Base-by-base conservation (phyloP, 2,888 invertebrate genomes). In the Prosapia bicincta region DNA sequence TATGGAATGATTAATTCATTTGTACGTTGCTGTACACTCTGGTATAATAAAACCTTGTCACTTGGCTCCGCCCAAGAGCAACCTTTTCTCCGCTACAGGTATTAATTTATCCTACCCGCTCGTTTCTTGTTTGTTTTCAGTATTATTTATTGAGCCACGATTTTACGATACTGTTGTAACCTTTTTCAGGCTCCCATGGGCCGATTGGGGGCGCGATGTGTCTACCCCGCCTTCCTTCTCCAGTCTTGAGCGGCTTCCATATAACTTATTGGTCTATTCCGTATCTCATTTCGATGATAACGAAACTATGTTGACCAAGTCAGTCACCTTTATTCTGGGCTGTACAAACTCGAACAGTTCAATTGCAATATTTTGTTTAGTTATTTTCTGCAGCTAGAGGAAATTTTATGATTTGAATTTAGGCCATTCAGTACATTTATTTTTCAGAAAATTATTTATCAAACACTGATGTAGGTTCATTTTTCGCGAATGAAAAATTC, bases 71-170 rank as follows among this genome's bases (percentile, higher is more conserved):
- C 54, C 54, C 54, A n/a, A 3, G 20, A 54, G 54, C 54, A 54
- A 54, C 54, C 54, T 54, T 54, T 54, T 54, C 54, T 20, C 54
- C 13, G 54, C 54, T 54, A 20, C 54, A 54, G 54, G 54, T 54
- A 54, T 54, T 54, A 54, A 54, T 54, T 54, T 54, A 54, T 54
- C n/a, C 54, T 54, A 20, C 54, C 54, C 54, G 54, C 54, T 54
- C 54, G 54, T 54, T 54, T 54, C 71, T 70, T 71, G 75, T 75
- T 75, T 75, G 75, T 75, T 75, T 75, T 75, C 75, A 66, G 38
- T 71, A 75, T 75, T 75, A 75, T 75, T 75, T 75, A 75, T 75
- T 71, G 75, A 30, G 32, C 24, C 75, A 75, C 75, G 75, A 75
- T 70, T 71, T 69, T 23, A 32, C 20, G 65, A 65, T 66, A 54